Evolutionary conservation across 1,140 invertebrate species (phyloP), one percentile per base, ranked within the genome.

Genomic region (Asobara japonica): DNA sequence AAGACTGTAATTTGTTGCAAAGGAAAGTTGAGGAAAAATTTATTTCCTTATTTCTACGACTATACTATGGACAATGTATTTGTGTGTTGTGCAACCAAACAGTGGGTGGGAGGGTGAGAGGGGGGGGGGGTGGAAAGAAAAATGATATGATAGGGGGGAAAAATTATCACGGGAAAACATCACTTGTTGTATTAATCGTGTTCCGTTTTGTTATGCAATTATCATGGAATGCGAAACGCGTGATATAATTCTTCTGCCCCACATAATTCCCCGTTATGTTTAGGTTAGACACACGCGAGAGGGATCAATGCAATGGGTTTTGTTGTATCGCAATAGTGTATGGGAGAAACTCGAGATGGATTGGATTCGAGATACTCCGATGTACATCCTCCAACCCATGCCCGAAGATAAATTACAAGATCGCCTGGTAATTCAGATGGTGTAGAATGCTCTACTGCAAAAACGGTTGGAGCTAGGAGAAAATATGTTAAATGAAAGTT

Each of bases 191-290:
- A 65, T 71, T 10, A 65, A 71, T 65, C 45, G 29, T 60, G 64
- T 45, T 71, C 51, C 62, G 45, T 71, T 65, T 65, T 31, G 48
- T 71, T 71, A 65, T 61, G 51, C 65, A 41, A 71, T 45, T 71
- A 29, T 20, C 30, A 18, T 25, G 62, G 62, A 71, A 72, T 72
- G 41, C 33, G 41, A 71, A 38, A 27, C 48, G 25, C 38, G 62
- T 65, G 69, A 65, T 71, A 65, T 71, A 65, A 71, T 62, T 62
- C 60, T 31, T 62, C 30, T 71, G 62, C 69, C 48, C 69, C 29
- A 71, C 41, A 71, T 65, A 51, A 41, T 65, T 30, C 16, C 30
- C 61, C 69, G 61, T 71, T 71, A 71, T 61, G 51, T 71, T 71
- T 65, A 36, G 60, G 64, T 71, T 29, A 60, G 3, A 56, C 51